Evolutionary conservation across 2,888 invertebrate species (phyloP), one percentile per base, ranked within the genome.

Genomic region (Watsonalla binaria): DNA sequence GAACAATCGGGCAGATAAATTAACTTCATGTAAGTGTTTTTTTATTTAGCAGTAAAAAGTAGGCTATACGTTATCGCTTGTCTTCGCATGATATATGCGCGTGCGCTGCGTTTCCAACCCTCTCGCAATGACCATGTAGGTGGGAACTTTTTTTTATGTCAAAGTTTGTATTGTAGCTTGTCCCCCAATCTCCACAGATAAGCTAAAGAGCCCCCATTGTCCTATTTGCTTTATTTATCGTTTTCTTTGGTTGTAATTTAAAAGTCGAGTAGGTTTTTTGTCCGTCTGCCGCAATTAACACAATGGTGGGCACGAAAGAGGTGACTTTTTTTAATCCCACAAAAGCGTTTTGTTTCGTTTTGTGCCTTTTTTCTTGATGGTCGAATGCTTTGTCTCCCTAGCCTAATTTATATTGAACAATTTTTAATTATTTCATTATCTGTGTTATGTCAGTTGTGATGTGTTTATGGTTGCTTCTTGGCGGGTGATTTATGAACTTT

Each of bases 161-260:
- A 24, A 4, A 24, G 83, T 83, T 82, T 72, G 74, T 71, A 70
- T 76, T 76, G 70, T 74, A 68, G 73, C 70, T 59, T 70, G 78
- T 82, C 77, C 61, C 68, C 70, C 45, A 45, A 8, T 34, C 35
- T 15, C 51, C 51, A 54, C 47, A 51, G 49, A 60, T 56, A 57
- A 55, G 49, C 47, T 53, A 52, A 57, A 54, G 54, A 57, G 48
- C 14, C 37, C 52, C 56, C 54, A 52, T 76, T 76, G 76, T 76
- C 68, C 75, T 67, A 71, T 70, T 72, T 70, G 65, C 70, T 71
- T 78, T 82, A 76, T 78, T 80, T 78, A 74, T 79, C 66, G 70
- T 79, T 76, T 75, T 68, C 71, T 70, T 72, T 66, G 67, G 66
- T 66, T 74, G 77, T 82, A 78, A 80, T 82, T 79, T 82, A 70